Base-by-base conservation (phyloP, 2,113 vertebrate genomes). In the Mus spicilegus region DNA sequence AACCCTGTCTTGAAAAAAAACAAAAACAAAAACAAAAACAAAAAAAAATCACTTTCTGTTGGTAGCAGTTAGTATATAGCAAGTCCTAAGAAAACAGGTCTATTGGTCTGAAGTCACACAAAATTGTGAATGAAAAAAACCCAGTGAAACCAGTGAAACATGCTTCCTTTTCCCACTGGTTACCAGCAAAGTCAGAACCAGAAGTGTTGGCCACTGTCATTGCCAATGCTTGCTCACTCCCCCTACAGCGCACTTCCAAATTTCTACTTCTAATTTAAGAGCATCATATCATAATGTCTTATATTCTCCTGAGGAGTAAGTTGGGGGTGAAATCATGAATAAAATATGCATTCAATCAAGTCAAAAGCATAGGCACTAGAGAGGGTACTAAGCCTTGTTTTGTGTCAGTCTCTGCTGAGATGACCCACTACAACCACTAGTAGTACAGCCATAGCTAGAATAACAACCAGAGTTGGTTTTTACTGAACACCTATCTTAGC, bases 61-160 rank as follows among this genome's bases (percentile, higher is more conserved):
- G 33, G 56, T 46, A 87, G 67, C 36, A 81, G 58, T 42, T 82
- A n/a, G 42, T 90, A 2, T 51, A 2, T 30, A 33, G 63, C 2
- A 92, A 92, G 76, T 56, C 13, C 14, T 69, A 84, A 80, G 80
- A 84, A 94, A 85, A 87, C 26, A 90, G 14, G 12, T 92, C 90
- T 84, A 12, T 63, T 93, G 56, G 86, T 91, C 42, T 97, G 51
- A 12, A 92, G 72, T 88, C 65, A 95, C 58, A 81, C n/a, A 92
- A 73, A 81, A 69, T 33, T 17, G 14, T 69, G 12, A 51, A 67
- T 0, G 7, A 36, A 46, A 4, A 24, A 90, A 87, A 65, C 46
- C 39, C 94, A 33, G 70, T 10, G 49, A 49, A 49, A 49, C 49
- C 49, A n/a, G 26, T 24, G 56, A 49, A 78, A 36, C 51, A 9